A percentile compares a stretch with the other conserved stretches of the same genome.
phyloP scores from a whole-genome alignment of 2,797 vertebrate species.

The Chaetodon trifasciatus region DNA sequence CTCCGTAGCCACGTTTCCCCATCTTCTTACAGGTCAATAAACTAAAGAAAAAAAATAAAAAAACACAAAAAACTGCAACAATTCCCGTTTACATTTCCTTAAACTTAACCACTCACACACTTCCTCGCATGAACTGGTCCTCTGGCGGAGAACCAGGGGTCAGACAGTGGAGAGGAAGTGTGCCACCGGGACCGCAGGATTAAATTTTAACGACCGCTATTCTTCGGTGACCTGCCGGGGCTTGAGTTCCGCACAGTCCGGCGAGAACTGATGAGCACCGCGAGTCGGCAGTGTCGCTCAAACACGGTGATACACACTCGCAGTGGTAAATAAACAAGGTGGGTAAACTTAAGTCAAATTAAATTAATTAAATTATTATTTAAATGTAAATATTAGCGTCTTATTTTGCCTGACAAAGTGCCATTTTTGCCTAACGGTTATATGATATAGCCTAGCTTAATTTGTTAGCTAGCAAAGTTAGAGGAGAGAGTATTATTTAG shows the following conservation, averaged over 20 bases:
- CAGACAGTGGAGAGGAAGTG: constrained; percentile 54
- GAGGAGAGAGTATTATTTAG: neutral
- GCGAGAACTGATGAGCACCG: constrained; percentile 71
- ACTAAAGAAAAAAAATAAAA: neutral
- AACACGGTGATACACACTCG: constrained; percentile 9
- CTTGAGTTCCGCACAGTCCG: constrained; percentile 78
- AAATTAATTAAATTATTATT: neutral
- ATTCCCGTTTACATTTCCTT: constrained; percentile 13
- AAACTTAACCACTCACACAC: constrained; percentile 7
- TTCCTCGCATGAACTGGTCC: constrained; percentile 22
- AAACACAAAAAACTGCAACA: neutral
- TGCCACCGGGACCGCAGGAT: constrained; percentile 70
- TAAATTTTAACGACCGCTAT: constrained; percentile 84
- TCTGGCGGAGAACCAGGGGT: constrained; percentile 51
- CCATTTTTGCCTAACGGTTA: neutral
- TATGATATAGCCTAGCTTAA: constrained; percentile 2
- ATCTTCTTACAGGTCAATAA: constrained; percentile 46
- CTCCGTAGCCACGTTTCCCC: constrained; percentile 63
- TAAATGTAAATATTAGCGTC: neutral
- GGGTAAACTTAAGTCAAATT: neutral
- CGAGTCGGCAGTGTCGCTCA: constrained; percentile 56
- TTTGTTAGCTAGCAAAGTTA: neutral
- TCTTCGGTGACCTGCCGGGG: constrained; percentile 72
- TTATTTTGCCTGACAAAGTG: neutral
- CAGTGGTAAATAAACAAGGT: constrained; percentile 28